Evolutionary conservation across 2,888 invertebrate genomes (phyloP).

Genomic region (Eupithecia pulchellata): DNA sequence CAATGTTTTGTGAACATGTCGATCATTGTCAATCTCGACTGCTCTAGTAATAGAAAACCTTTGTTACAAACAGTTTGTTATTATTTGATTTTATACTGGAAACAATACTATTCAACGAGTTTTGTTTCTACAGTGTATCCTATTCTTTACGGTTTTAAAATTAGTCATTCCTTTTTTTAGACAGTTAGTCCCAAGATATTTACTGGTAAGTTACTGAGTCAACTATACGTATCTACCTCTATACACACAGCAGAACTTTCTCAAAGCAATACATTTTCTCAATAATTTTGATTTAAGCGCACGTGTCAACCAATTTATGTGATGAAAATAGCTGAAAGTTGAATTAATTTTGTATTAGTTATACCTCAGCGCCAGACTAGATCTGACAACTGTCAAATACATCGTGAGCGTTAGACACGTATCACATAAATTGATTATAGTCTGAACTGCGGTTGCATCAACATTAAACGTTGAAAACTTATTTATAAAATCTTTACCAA

Average conservation of each 20-base stretch:
- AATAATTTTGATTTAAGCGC: background rate
- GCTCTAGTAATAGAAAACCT: slow-evolving; percentile 43
- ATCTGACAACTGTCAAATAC: background rate
- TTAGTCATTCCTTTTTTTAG: too few species aligned
- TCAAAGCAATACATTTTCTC: background rate
- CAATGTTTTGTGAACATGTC: slow-evolving; percentile 75
- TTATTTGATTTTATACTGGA: slow-evolving; percentile 6
- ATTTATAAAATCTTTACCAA: background rate
- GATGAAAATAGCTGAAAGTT: background rate
- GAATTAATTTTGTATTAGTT: background rate
- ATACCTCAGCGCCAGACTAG: background rate
- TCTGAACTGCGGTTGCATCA: background rate
- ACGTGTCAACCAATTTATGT: background rate
- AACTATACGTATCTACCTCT: too few species aligned
- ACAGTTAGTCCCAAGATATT: too few species aligned
- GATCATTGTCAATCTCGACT: slow-evolving; percentile 61
- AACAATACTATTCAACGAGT: background rate
- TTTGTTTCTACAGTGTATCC: background rate
- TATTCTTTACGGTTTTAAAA: background rate
- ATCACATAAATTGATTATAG: background rate
- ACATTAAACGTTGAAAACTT: background rate
- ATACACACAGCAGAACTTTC: too few species aligned
- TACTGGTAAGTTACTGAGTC: too few species aligned
- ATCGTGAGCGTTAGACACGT: background rate
- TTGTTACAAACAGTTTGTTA: slow-evolving; percentile 19